phyloP scores from a whole-genome alignment of 1,140 invertebrate species.

The Elymnias hypermnestra region DNA sequence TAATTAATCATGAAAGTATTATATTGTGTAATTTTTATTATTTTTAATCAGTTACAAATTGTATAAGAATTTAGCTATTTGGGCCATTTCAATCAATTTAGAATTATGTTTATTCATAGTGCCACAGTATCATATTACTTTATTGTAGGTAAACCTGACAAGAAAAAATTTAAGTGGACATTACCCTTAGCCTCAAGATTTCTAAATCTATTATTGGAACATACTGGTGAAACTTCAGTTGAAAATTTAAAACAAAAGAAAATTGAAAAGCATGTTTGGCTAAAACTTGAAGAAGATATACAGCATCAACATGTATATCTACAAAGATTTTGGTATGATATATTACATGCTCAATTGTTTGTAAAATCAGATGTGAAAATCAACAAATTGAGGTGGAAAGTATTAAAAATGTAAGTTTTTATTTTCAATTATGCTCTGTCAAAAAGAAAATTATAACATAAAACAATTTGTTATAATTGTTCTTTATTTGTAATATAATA shows the following conservation, averaged over 20 bases:
- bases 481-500: not conserved
- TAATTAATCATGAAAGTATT: too few relatives aligned
- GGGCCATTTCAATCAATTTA: too few relatives aligned
- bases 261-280: constrained; percentile 45
- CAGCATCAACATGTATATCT: constrained; percentile 38
- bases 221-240: constrained; percentile 29
- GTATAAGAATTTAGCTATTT: too few relatives aligned
- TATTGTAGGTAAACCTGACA: constrained; percentile 39
- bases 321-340: constrained; percentile 41
- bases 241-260: constrained; percentile 45
- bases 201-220: constrained; percentile 36
- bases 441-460: too few relatives aligned
- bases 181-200: constrained; percentile 43
- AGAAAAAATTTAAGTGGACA: constrained; percentile 42
- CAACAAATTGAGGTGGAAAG: constrained; percentile 34
- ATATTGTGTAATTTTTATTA: too few relatives aligned
- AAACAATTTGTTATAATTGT: not conserved
- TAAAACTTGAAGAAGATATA: constrained; percentile 41
- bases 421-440: not conserved
- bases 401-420: constrained; percentile 40
- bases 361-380: constrained; percentile 40
- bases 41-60: too few relatives aligned
- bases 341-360: constrained; percentile 51
- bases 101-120: too few relatives aligned
- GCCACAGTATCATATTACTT: too few relatives aligned